These are phyloP conservation scores for Rhamnusium bicolor DNA, from an alignment of 2,888 invertebrate species.

Conservation along the genomic window DNA sequence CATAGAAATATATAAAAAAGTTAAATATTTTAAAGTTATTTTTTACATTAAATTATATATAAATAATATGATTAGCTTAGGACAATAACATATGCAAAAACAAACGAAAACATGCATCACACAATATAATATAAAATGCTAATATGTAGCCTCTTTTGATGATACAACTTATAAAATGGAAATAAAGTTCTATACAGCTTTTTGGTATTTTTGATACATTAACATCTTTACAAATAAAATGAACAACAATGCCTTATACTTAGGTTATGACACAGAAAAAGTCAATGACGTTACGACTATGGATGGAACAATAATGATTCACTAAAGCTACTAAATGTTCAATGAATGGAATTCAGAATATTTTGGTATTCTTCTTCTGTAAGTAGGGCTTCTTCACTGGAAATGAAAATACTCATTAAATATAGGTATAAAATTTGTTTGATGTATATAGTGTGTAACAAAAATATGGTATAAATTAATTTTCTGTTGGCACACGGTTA, in stretches of 20 bases:
- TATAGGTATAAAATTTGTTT: too few relatives aligned
- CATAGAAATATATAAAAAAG: conserved; percentile 30
- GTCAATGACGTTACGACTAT: conserved; percentile 35
- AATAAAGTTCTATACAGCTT: conserved; percentile 43
- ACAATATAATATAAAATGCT: conserved; percentile 16
- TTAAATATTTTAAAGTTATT: conserved; percentile 21
- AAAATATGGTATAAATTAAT: too few relatives aligned
- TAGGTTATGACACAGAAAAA: conserved; percentile 29
- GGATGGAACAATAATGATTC: conserved; percentile 53
- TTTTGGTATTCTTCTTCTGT: conserved; percentile 64
- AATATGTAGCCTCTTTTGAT: background rate
- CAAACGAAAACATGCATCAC: conserved; percentile 12
- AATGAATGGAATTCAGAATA: conserved; percentile 60
- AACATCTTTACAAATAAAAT: conserved; percentile 29
- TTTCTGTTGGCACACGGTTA: too few relatives aligned
- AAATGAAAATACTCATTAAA: conserved; percentile 45
- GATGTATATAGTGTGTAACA: too few relatives aligned
- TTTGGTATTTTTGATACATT: conserved; percentile 39
- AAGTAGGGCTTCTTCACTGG: conserved; percentile 59
- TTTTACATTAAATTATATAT: conserved; percentile 31
- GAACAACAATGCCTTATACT: conserved; percentile 25
- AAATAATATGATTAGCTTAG: conserved; percentile 22
- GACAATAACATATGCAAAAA: background rate
- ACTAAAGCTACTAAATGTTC: conserved; percentile 51
- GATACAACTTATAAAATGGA: conserved; percentile 6